These are phyloP conservation scores for Zaprionus tsacasi DNA, from an alignment of 1,140 invertebrate genomes.

Conservation along the genomic window DNA sequence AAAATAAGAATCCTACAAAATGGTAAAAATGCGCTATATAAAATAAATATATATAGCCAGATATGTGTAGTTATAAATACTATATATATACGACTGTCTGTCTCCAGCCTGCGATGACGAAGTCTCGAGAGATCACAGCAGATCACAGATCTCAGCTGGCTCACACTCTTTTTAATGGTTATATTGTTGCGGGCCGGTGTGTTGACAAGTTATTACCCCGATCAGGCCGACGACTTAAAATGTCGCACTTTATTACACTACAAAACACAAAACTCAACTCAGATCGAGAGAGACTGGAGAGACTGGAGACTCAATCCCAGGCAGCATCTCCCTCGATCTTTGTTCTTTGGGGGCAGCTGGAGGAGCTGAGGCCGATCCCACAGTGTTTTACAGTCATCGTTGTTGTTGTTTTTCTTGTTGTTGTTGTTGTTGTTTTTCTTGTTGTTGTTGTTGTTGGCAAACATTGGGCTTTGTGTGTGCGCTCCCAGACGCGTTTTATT, in stretches of 20 bases:
- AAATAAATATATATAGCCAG: not conserved
- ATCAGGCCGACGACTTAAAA: slow-evolving; percentile 77
- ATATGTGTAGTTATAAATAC: not conserved
- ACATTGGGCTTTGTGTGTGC: slow-evolving; percentile 77
- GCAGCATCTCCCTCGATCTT: slow-evolving; percentile 39
- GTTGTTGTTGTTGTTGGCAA: slow-evolving; percentile 71
- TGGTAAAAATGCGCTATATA: not conserved
- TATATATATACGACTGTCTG: slow-evolving; percentile 7
- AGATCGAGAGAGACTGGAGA: slow-evolving; percentile 32
- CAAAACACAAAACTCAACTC: slow-evolving; percentile 77
- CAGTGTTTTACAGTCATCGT: slow-evolving; percentile 67
- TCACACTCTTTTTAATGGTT: slow-evolving; percentile 54
- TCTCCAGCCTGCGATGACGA: slow-evolving; percentile 31
- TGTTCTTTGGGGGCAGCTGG: slow-evolving; percentile 24
- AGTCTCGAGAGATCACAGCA: not conserved
- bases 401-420: slow-evolving; percentile 33
- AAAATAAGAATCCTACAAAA: slow-evolving; percentile 4
- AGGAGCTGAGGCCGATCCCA: slow-evolving; percentile 12
- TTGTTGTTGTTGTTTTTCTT: slow-evolving; percentile 5
- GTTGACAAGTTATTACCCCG: slow-evolving; percentile 81
- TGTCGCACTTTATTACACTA: slow-evolving; percentile 82
- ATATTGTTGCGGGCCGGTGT: slow-evolving; percentile 53
- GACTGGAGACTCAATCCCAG: slow-evolving; percentile 30
- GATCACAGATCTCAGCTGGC: not conserved
- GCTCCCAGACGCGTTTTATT: slow-evolving; percentile 80